phyloP scores from a whole-genome alignment of 2,113 vertebrate species.

The Lethenteron reissneri region DNA sequence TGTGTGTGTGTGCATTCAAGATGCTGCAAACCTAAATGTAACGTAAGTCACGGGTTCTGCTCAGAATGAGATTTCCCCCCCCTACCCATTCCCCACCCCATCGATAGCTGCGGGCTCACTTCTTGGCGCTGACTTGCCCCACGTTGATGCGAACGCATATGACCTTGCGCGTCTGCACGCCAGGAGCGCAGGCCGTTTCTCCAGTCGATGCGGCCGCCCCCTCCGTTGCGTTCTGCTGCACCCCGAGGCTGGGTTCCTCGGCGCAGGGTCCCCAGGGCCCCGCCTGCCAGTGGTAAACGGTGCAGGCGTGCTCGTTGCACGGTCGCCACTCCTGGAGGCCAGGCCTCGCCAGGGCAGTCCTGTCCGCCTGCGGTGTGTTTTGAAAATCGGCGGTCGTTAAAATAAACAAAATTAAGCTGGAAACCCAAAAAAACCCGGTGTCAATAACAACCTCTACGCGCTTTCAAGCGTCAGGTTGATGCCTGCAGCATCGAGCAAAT shows the following conservation, averaged over 20 bases:
- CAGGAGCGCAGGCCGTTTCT: constrained; percentile 34
- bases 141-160: constrained; percentile 42
- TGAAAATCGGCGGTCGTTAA: no score
- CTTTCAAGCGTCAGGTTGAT: no score
- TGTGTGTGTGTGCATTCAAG: no score
- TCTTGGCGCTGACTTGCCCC: constrained; percentile 51
- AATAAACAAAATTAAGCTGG: no score
- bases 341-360: constrained; percentile 36
- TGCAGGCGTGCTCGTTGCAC: constrained; percentile 53
- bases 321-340: constrained; percentile 49
- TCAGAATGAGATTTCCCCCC: no score
- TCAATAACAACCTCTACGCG: no score
- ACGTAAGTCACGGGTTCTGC: no score
- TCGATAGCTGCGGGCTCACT: constrained; percentile 25
- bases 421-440: no score
- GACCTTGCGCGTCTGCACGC: constrained; percentile 48
- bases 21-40: no score
- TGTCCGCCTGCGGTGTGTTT: constrained; percentile 30
- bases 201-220: constrained; percentile 23
- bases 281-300: constrained; percentile 50
- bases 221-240: constrained; percentile 25
- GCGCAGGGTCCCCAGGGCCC: constrained; percentile 54
- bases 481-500: no score
- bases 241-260: constrained; percentile 18
- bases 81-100: no score